Percentiles rank a stretch among this genome's conserved stretches.
Evolutionary conservation across 2,888 invertebrate species (phyloP).

Genomic region (Hemistola chrysoprasaria): DNA sequence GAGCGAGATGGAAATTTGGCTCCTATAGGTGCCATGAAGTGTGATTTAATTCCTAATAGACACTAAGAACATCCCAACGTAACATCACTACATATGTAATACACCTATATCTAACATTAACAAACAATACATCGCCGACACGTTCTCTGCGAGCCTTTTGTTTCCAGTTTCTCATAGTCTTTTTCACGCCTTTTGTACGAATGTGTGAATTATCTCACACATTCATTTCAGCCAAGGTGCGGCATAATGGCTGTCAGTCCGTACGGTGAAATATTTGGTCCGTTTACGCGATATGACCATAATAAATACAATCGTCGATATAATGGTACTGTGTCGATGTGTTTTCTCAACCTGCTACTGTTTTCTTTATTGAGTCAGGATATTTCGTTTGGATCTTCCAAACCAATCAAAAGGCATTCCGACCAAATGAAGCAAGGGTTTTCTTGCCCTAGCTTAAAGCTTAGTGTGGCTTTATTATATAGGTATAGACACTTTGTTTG

Average conservation of each 20-base stretch:
- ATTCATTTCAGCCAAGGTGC: conserved; percentile 23
- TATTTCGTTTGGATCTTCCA: no score
- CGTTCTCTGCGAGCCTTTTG: conserved; percentile 5
- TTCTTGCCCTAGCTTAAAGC: no score
- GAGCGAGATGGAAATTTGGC: no score
- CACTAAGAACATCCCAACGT: no score
- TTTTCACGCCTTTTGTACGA: conserved; percentile 21
- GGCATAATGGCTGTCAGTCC: conserved; percentile 26
- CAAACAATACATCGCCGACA: neutral
- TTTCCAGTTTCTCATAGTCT: conserved; percentile 6
- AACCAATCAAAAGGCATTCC: no score
- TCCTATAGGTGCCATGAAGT: no score
- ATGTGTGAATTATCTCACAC: conserved; percentile 24
- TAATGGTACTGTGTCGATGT: conserved; percentile 9
- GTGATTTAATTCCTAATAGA: no score
- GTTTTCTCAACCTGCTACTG: conserved; percentile 7
- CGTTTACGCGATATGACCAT: conserved; percentile 20
- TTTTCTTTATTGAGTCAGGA: neutral
- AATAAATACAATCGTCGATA: conserved; percentile 21
- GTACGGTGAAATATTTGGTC: conserved; percentile 21
- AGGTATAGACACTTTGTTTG: no score
- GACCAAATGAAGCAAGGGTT: no score
- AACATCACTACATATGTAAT: no score
- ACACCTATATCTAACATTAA: neutral
- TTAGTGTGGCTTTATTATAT: no score